These are phyloP conservation scores for Vicugna pacos DNA, from an alignment of 2,113 vertebrate genomes.

Conservation along the genomic window DNA sequence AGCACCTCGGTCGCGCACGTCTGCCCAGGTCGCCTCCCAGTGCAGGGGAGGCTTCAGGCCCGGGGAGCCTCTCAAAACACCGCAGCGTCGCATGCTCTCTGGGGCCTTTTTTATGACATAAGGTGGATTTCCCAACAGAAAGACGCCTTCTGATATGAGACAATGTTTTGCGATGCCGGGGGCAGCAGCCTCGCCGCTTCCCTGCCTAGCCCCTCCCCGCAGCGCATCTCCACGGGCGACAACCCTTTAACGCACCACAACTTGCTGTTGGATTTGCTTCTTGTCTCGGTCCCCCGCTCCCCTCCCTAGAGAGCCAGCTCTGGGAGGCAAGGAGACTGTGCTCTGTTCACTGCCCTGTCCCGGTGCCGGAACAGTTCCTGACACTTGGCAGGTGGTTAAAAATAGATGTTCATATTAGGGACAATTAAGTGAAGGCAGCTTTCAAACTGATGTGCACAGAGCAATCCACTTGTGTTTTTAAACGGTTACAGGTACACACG, in stretches of 20 bases:
- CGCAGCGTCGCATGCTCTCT: neutral
- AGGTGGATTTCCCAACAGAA: neutral
- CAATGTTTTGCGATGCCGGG: no score
- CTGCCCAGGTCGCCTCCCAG: neutral
- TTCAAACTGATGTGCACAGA: neutral
- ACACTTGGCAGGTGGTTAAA: neutral
- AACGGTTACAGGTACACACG: neutral
- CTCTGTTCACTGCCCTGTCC: no score
- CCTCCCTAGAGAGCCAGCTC: neutral
- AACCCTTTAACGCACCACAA: neutral
- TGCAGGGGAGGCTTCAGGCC: neutral
- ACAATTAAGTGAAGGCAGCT: neutral
- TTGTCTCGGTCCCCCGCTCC: no score
- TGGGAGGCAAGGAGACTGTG: no score
- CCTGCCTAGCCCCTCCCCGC: neutral
- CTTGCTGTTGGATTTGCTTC: neutral
- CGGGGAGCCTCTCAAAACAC: neutral
- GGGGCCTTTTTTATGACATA: neutral
- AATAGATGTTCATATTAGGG: no score
- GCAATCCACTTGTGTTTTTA: neutral
- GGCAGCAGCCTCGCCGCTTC: neutral
- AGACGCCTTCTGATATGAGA: neutral
- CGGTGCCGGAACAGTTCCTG: rapidly evolving
- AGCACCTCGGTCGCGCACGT: rapidly evolving
- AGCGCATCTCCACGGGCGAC: neutral